Conservation (phyloP, 2,113 vertebrate species). For the Ageneiosus marmoratus region DNA sequence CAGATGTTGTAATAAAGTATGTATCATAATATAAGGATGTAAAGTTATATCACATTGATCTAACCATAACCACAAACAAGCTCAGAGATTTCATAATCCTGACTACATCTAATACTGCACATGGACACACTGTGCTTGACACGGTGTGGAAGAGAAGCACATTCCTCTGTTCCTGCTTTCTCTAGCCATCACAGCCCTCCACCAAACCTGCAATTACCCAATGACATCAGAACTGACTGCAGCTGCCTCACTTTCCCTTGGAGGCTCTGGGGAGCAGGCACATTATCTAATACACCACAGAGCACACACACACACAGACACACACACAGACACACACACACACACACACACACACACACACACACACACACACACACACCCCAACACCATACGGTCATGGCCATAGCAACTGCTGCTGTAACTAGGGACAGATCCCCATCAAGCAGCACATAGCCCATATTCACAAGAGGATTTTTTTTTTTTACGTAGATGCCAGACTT, state of each 20-base stretch:
- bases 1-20: background rate
- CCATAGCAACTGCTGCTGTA: constrained; percentile 60
- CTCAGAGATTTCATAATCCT: background rate
- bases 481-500: constrained; percentile 22
- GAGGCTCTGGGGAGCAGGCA: constrained; percentile 32
- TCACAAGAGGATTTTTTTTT: constrained; percentile 19
- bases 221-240: constrained; percentile 46
- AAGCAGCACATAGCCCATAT: constrained; percentile 41
- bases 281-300: constrained; percentile 58
- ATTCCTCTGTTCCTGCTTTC: constrained; percentile 14
- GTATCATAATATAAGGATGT: background rate
- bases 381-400: constrained; percentile 40
- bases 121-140: background rate
- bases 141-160: constrained; percentile 12
- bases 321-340: constrained; percentile 41
- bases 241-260: constrained; percentile 47
- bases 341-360: constrained; percentile 37
- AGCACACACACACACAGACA: constrained; percentile 38
- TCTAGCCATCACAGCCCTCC: constrained; percentile 16
- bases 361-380: constrained; percentile 39
- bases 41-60: background rate
- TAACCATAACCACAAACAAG: background rate
- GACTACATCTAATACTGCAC: background rate
- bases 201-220: constrained; percentile 49
- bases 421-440: constrained; percentile 58